These are phyloP conservation scores for Zeuzera pyrina DNA, from an alignment of 2,888 invertebrate genomes.

Conservation along the genomic window DNA sequence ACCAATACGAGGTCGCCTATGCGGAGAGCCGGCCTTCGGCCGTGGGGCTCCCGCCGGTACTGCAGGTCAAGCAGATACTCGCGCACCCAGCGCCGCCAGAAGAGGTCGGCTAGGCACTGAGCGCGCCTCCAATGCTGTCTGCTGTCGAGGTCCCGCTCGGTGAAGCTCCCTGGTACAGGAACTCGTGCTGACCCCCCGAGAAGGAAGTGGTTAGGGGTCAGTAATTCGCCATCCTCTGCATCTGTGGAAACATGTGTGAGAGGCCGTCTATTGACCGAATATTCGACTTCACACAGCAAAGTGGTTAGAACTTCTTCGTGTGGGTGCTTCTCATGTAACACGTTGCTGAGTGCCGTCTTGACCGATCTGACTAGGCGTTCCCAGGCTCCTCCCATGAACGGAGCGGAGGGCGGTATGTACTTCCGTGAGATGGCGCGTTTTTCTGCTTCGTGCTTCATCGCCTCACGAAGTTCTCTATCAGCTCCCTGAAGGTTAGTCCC, in stretches of 20 bases:
- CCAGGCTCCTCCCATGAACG: conserved; percentile 9
- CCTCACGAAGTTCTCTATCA: background rate
- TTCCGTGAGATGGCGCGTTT: background rate
- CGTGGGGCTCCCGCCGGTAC: conserved; percentile 2
- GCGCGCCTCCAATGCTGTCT: too few relatives aligned
- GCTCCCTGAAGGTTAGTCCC: conserved; percentile 7
- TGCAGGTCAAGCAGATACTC: conserved; percentile 2
- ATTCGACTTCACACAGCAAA: conserved; percentile 7
- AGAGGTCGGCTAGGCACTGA: conserved; percentile 1
- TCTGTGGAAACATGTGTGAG: conserved; percentile 6
- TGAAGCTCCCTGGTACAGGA: too few relatives aligned
- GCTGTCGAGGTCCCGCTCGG: background rate
- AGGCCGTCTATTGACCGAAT: too few relatives aligned
- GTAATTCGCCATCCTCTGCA: too few relatives aligned
- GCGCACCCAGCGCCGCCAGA: conserved; percentile 1
- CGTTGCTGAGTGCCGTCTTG: conserved; percentile 7
- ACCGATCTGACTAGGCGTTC: conserved; percentile 12
- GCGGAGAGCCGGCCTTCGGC: background rate
- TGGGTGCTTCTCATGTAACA: conserved; percentile 8
- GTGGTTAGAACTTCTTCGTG: conserved; percentile 9
- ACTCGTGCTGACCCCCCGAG: too few relatives aligned
- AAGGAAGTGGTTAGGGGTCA: too few relatives aligned
- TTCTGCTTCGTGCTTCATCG: background rate
- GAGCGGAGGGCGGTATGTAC: background rate
- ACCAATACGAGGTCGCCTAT: background rate